Evolutionary conservation across 1,140 invertebrate genomes (phyloP).

Genomic region (Cephus cinctus): DNA sequence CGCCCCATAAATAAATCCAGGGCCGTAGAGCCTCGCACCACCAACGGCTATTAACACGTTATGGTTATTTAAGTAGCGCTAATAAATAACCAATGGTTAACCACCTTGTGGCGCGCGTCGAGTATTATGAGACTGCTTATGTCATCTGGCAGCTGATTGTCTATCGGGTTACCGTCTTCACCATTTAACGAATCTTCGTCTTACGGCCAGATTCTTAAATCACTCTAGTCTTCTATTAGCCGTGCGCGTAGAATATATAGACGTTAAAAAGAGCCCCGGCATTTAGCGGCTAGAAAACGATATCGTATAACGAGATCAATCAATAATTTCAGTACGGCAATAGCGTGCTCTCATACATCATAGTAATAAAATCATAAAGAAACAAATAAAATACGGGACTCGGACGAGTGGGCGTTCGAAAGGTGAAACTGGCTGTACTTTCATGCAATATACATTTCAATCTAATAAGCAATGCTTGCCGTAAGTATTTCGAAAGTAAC

Average conservation of each 20-base stretch:
- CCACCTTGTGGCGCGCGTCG: slow-evolving; percentile 13
- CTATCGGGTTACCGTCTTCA: background rate
- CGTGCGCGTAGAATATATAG: no score
- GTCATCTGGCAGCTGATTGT: background rate
- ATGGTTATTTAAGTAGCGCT: slow-evolving; percentile 46
- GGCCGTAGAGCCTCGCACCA: slow-evolving; percentile 20
- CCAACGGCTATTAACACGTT: slow-evolving; percentile 41
- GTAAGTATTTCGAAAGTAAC: no score
- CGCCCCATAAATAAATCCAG: slow-evolving; percentile 44
- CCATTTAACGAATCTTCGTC: background rate
- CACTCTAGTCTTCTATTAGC: no score
- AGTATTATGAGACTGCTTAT: slow-evolving; percentile 6
- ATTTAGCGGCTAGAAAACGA: no score
- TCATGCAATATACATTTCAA: slow-evolving; percentile 7
- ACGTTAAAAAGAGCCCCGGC: no score
- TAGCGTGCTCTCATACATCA: no score
- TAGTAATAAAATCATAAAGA: background rate
- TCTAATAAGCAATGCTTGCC: no score
- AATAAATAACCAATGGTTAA: slow-evolving; percentile 43
- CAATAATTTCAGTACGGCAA: no score
- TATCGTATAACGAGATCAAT: no score
- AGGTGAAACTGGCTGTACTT: slow-evolving; percentile 13
- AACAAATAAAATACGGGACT: slow-evolving; percentile 30
- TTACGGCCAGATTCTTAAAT: no score
- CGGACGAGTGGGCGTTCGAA: slow-evolving; percentile 18